These are phyloP conservation scores for Ennomos quercinarius DNA, from an alignment of 2,888 invertebrate genomes.

Conservation along the genomic window DNA sequence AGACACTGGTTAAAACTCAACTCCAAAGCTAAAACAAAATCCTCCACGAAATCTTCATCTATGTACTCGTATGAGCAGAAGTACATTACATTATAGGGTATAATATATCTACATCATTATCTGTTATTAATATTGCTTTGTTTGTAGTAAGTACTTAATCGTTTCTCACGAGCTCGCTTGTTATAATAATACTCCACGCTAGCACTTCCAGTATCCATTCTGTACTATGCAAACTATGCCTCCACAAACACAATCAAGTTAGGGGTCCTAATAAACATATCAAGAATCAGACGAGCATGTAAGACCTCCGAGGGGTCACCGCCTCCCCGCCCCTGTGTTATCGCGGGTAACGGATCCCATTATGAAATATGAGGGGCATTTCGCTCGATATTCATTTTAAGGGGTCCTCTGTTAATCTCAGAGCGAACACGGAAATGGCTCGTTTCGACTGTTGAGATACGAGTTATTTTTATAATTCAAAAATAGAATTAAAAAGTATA, in stretches of 20 bases:
- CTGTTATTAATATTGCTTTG: background rate
- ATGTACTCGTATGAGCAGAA: too few relatives aligned
- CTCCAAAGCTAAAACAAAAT: too few relatives aligned
- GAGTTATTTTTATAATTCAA: slow-evolving; percentile 23
- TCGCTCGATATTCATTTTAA: slow-evolving; percentile 66
- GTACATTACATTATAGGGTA: too few relatives aligned
- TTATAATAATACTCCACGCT: background rate
- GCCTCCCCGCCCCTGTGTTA: slow-evolving; percentile 39
- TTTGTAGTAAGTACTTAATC: background rate
- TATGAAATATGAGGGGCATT: slow-evolving; percentile 75
- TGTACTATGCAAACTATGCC: slow-evolving; percentile 47
- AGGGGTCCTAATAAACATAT: slow-evolving; percentile 71
- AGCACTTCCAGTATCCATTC: slow-evolving; percentile 27
- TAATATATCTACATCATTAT: background rate
- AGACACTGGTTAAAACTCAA: too few relatives aligned
- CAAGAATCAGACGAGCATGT: slow-evolving; percentile 58
- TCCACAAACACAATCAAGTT: slow-evolving; percentile 54
- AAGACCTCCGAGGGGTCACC: slow-evolving; percentile 45
- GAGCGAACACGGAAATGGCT: slow-evolving; percentile 63
- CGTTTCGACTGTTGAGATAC: slow-evolving; percentile 54
- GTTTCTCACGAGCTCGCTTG: background rate
- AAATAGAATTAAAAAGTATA: slow-evolving; percentile 23
- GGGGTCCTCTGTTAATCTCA: slow-evolving; percentile 64
- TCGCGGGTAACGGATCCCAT: slow-evolving; percentile 51
- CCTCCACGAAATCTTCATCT: too few relatives aligned